phyloP scores from a whole-genome alignment of 1,140 invertebrate genomes.

The Cotesia glomerata region DNA sequence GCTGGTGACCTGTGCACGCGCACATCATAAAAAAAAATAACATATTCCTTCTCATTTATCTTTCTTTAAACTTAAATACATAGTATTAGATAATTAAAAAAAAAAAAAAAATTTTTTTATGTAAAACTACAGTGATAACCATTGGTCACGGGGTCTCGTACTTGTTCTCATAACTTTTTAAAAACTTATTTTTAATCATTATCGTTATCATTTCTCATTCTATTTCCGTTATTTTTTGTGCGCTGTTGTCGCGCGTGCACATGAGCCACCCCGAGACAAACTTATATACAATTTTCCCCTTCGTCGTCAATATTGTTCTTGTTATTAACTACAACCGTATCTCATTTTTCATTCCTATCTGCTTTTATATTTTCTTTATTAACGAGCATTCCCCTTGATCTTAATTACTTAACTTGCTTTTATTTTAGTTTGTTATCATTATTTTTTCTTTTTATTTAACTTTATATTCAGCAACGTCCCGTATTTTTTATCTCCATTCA shows the following conservation, averaged over 20 bases:
- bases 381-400: not conserved
- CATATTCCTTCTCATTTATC: slow-evolving; percentile 40
- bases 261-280: slow-evolving; percentile 59
- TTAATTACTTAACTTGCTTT: not conserved
- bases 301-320: slow-evolving; percentile 21
- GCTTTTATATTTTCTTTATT: slow-evolving; percentile 11
- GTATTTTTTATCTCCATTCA: not conserved
- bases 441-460: slow-evolving; percentile 18
- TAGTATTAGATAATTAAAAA: slow-evolving; percentile 53
- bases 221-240: slow-evolving; percentile 38
- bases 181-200: not conserved
- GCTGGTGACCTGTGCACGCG: slow-evolving; percentile 53
- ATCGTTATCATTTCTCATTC: slow-evolving; percentile 3
- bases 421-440: slow-evolving; percentile 29
- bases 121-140: slow-evolving; percentile 60
- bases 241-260: slow-evolving; percentile 52
- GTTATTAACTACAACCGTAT: slow-evolving; percentile 20
- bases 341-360: slow-evolving; percentile 23
- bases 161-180: not conserved
- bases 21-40: slow-evolving; percentile 37
- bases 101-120: slow-evolving; percentile 49
- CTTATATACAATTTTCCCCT: slow-evolving; percentile 58
- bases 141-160: slow-evolving; percentile 53
- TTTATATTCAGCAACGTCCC: too few species aligned
- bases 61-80: slow-evolving; percentile 51